Base-by-base conservation (phyloP, 2,113 vertebrate species). In the Odontophorus gujanensis region DNA sequence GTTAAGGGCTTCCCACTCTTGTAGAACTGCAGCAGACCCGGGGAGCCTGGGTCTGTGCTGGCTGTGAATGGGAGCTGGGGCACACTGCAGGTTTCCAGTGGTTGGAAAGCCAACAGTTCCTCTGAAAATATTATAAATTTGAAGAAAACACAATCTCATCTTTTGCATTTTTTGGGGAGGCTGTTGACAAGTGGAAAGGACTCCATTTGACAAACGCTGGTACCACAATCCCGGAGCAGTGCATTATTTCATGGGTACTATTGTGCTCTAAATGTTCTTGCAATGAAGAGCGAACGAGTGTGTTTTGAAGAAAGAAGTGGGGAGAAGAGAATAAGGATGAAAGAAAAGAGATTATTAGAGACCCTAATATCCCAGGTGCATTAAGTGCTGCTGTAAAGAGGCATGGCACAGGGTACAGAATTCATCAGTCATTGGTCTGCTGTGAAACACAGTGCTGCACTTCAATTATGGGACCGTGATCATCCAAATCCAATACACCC, bases 371-470 rank as follows among this genome's bases (percentile, higher is more conserved):
- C 24, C 75, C 8, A 18, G 18, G 7, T 74, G 30, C 3, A 15
- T 71, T 65, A 20, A 10, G 36, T 65, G 2, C 24, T 42, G 59
- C 20, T 61, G 80, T 71, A 13, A 22, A 13, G 47, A 55, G 71
- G 25, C 14, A 7, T 2, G 5, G 67, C 50, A 13, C 28, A 15
- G 65, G 47, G 40, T 4, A 2, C 72, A 71, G 5, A 36, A 59
- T 25, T 13, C 32, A 26, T 8, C 68, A 61, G 32, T 59, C n/a
- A 17, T 6, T 20, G 15, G 18, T 2, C 71, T 55, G 76, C 3
- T 7, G 7, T 26, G 30, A 55, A 36, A 47, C 9, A 75, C 71
- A 4, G 1, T 0, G 0, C 79, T 43, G 55, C 42, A 13, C 80
- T 67, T 45, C 45, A 59, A n/a, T 59, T 47, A 14, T 47, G 50